These are phyloP conservation scores for Diglossa cyanea DNA, from an alignment of 2,797 vertebrate species.

Conservation along the genomic window DNA sequence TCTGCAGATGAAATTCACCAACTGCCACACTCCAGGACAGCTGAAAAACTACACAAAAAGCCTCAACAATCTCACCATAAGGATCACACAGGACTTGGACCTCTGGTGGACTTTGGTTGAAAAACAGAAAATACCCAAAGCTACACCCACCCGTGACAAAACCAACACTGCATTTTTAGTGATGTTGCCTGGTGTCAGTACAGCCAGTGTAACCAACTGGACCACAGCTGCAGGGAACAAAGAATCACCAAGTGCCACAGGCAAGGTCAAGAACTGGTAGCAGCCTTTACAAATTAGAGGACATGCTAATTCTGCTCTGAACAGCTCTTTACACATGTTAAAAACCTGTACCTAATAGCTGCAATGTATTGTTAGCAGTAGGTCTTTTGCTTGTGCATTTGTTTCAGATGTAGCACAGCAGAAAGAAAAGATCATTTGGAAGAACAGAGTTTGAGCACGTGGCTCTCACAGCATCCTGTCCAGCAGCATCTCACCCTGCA, in stretches of 20 bases:
- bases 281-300: not conserved
- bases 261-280: not conserved
- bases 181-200: not conserved
- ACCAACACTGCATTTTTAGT: not conserved
- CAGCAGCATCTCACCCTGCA: not conserved
- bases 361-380: not conserved
- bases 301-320: not conserved
- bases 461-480: rapidly evolving
- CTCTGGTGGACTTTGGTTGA: not conserved
- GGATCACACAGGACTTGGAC: not conserved
- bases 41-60: not conserved
- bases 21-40: rapidly evolving
- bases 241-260: not conserved
- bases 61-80: not conserved
- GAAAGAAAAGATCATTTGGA: not conserved
- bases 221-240: not conserved
- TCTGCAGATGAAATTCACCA: not conserved
- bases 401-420: not conserved
- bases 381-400: not conserved
- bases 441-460: not conserved
- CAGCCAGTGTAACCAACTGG: not conserved
- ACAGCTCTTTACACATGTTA: not conserved
- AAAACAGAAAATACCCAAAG: not conserved
- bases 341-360: not conserved
- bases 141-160: not conserved